Conservation (phyloP, 2,113 vertebrate species). For the Apus apus region DNA sequence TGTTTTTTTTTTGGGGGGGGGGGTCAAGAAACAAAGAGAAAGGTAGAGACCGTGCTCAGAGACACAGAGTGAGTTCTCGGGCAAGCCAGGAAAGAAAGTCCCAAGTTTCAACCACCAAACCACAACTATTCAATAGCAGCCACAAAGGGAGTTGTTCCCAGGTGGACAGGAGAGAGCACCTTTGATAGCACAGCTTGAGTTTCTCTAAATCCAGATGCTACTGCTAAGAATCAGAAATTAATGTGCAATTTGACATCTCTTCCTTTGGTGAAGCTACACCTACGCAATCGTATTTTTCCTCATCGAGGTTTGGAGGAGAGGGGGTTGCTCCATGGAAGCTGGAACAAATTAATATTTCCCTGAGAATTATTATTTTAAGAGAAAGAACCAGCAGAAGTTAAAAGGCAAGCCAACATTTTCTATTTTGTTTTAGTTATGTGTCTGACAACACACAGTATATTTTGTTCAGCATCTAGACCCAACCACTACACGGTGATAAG, state of each 20-base stretch:
- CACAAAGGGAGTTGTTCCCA: not conserved
- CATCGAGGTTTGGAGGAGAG: not conserved
- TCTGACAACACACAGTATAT: slow-evolving; percentile 17
- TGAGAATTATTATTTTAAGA: slow-evolving; percentile 35
- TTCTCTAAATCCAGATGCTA: not conserved
- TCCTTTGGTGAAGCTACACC: not conserved
- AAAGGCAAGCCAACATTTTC: slow-evolving; percentile 44
- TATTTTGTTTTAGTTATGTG: not conserved
- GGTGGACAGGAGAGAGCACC: not conserved
- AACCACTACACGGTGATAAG: accelerated
- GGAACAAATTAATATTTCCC: slow-evolving; percentile 56
- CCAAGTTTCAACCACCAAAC: not conserved
- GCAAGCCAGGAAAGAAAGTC: not conserved
- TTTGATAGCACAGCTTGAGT: not conserved
- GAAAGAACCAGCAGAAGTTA: not conserved
- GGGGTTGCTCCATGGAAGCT: slow-evolving; percentile 14
- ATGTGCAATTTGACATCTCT: not conserved
- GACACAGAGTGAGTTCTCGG: accelerated
- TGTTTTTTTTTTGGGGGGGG: too few species aligned
- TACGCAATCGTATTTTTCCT: not conserved
- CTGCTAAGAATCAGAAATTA: not conserved
- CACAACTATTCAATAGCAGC: not conserved
- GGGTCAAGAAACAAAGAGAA: not conserved
- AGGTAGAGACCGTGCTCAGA: not conserved
- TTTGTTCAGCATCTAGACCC: not conserved